These are phyloP conservation scores for Prionailurus viverrinus DNA, from an alignment of 2,113 vertebrate species.

Conservation along the genomic window DNA sequence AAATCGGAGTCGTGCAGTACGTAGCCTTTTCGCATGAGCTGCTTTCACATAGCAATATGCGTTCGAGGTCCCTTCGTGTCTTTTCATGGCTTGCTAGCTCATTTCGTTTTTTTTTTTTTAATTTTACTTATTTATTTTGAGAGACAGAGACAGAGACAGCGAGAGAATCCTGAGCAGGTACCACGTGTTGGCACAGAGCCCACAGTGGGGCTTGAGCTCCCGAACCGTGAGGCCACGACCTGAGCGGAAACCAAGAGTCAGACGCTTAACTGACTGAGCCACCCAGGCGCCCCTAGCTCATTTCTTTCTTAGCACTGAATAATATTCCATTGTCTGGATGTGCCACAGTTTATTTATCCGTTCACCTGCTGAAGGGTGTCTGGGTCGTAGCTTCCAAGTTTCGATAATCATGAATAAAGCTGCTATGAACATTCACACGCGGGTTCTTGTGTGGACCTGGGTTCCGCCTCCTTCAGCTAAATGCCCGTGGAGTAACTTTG, in stretches of 20 bases:
- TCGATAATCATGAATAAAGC: neutral
- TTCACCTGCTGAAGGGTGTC: neutral
- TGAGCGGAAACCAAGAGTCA: too few relatives aligned
- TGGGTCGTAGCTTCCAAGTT: neutral
- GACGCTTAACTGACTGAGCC: too few relatives aligned
- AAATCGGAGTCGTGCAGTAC: neutral
- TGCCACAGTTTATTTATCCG: neutral
- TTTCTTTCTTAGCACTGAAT: neutral
- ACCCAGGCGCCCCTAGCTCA: neutral
- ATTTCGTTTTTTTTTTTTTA: neutral
- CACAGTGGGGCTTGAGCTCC: too few relatives aligned
- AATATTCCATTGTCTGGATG: neutral
- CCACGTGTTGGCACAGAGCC: too few relatives aligned
- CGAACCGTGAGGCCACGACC: too few relatives aligned
- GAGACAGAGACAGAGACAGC: too few relatives aligned
- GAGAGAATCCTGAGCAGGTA: too few relatives aligned
- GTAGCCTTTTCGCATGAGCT: neutral
- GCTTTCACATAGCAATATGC: neutral
- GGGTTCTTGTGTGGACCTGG: neutral
- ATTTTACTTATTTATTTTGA: too few relatives aligned
- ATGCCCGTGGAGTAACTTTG: neutral
- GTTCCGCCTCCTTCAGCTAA: neutral
- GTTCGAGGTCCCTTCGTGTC: neutral
- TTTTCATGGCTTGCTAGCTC: neutral
- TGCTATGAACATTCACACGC: neutral